Conservation (phyloP, 2,113 vertebrate species). For the Dinomys branickii region DNA sequence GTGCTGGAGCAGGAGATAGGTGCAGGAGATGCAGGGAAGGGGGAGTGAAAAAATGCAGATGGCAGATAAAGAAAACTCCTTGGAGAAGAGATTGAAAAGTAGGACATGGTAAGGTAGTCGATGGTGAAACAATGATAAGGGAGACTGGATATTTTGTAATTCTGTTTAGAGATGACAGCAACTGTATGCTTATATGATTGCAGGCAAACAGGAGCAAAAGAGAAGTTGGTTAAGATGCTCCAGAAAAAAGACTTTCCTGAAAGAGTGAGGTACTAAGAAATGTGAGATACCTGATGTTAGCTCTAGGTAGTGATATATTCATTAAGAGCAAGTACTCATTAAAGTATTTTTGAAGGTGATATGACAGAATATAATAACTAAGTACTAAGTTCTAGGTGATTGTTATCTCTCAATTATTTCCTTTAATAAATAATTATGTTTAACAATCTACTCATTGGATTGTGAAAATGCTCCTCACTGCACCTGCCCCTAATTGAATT, state of each 20-base stretch:
- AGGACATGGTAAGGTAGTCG: neutral
- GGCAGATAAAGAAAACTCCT: neutral
- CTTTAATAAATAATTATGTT: slow-evolving; percentile 21
- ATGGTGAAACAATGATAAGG: neutral
- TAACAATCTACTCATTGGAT: neutral
- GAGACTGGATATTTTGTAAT: neutral
- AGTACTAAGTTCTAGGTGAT: neutral
- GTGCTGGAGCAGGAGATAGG: neutral
- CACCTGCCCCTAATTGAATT: neutral
- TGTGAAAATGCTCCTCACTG: neutral
- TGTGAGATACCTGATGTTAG: neutral
- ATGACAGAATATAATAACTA: neutral
- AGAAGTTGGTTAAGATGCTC: neutral
- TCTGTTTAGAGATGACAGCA: neutral
- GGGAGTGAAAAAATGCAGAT: neutral
- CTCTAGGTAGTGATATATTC: neutral
- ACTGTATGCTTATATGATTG: neutral
- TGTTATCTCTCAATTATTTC: neutral
- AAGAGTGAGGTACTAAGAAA: neutral
- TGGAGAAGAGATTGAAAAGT: neutral
- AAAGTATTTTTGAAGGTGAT: neutral
- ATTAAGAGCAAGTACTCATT: neutral
- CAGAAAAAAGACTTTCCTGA: neutral
- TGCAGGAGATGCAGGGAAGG: neutral
- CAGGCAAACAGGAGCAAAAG: neutral